Conservation (phyloP, 2,797 vertebrate genomes). For the Threskiornis aethiopicus region DNA sequence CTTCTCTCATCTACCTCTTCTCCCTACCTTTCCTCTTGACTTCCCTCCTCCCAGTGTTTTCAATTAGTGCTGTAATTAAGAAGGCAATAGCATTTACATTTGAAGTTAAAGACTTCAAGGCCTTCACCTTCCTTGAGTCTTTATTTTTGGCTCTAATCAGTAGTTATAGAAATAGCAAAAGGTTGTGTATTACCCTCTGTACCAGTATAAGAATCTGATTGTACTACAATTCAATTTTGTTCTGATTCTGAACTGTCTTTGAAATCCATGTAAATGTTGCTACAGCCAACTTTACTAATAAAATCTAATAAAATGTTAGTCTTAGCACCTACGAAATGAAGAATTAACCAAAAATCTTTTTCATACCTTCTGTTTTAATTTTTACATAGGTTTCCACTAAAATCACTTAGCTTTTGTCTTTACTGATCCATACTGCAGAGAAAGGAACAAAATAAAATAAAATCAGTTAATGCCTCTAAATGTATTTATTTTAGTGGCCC, state of each 20-base stretch:
- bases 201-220: background rate
- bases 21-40: accelerated
- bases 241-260: background rate
- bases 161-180: background rate
- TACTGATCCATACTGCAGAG: background rate
- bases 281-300: background rate
- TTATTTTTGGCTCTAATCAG: background rate
- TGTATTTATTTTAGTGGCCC: background rate
- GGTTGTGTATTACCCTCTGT: background rate
- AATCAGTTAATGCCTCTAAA: background rate
- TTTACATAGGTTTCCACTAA: background rate
- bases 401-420: background rate
- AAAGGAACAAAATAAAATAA: background rate
- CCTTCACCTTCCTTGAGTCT: background rate
- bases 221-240: background rate
- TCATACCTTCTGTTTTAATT: background rate
- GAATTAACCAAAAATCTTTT: background rate
- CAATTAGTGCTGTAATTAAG: background rate
- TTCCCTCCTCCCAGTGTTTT: background rate
- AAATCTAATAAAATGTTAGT: background rate
- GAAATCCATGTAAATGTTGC: background rate
- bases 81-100: background rate
- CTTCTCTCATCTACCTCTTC: background rate
- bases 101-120: background rate
- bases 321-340: background rate